Base-by-base conservation (phyloP, 1,140 invertebrate genomes). In the Bemisia tabaci region DNA sequence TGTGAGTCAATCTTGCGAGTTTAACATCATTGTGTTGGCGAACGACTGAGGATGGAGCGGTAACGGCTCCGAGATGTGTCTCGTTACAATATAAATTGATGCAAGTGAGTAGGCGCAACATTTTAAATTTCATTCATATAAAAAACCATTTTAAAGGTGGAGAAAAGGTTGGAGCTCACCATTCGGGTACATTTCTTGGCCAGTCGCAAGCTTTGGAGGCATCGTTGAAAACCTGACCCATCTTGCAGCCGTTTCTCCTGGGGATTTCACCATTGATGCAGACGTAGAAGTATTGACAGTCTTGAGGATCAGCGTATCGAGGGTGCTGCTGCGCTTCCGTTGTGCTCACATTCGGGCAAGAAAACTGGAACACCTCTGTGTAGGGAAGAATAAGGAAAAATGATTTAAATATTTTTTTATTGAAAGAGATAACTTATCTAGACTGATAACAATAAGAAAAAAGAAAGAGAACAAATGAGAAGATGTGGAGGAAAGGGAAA, bases 231-330 rank as follows among this genome's bases (percentile, higher is more conserved):
- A 91, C 93, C 74, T 91, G 90, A n/a, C 92, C 92, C 26, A 89
- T 80, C 75, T 90, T 91, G 78, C 93, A 95, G 0, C 92, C 91
- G 68, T 86, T 90, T 24, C 90, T 80, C 61, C 91, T 80, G 0
- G 92, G 91, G 22, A 85, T 82, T 72, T 90, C 84, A 0, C 90
- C 91, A 72, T 93, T 92, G 62, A 94, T 88, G 75, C 92, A 94
- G 1, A 95, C 91, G 76, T 92, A 95, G 79, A 94, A 94, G 79
- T 84, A 94, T 75, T 94, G 90, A 71, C 92, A 95, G 74, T 95
- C 91, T 59, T 90, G 88, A n/a, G 86, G 85, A 75, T 94, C 90
- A 1, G 91, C 83, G 73, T 92, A 94, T 0, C 92, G 82, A 0
- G 92, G 91, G 79, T 95, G 91, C 1, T 88, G 88, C 1, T 84